These are phyloP conservation scores for Apostichopus leukothele DNA, from an alignment of 53 echinoderm and acorn worm genomes.

Conservation along the genomic window DNA sequence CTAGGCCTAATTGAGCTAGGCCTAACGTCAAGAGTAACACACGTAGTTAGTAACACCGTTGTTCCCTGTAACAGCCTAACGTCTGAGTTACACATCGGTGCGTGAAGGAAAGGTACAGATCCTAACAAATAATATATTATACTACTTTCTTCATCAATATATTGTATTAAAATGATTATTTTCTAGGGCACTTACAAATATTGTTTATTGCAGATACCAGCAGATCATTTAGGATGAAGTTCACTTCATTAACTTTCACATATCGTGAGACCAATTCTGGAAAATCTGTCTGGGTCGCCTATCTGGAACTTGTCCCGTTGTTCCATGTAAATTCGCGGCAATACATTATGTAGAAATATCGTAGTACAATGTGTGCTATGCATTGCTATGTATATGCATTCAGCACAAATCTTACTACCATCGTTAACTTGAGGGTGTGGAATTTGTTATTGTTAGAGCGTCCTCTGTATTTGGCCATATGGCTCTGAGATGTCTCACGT, in stretches of 20 bases:
- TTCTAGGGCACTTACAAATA: too few relatives aligned
- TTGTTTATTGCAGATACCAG: too few relatives aligned
- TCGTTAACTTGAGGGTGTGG: neutral
- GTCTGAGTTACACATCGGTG: too few relatives aligned
- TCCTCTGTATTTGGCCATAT: neutral
- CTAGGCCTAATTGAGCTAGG: too few relatives aligned
- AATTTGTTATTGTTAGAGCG: neutral
- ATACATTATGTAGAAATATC: neutral
- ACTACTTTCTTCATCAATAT: too few relatives aligned
- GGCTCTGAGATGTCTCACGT: too few relatives aligned
- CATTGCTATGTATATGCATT: neutral
- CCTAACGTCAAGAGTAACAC: too few relatives aligned
- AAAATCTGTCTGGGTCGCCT: neutral
- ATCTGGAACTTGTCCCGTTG: neutral
- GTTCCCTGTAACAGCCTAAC: too few relatives aligned
- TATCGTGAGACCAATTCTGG: neutral
- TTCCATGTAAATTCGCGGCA: neutral
- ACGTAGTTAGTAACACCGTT: too few relatives aligned
- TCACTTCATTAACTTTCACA: neutral
- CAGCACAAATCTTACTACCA: neutral
- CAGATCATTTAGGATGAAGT: neutral
- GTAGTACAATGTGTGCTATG: neutral
- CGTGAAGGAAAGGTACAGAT: too few relatives aligned
- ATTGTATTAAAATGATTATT: too few relatives aligned
- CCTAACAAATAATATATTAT: too few relatives aligned